Conservation (phyloP, 2,113 vertebrate genomes). For the Dermatemys mawii region DNA sequence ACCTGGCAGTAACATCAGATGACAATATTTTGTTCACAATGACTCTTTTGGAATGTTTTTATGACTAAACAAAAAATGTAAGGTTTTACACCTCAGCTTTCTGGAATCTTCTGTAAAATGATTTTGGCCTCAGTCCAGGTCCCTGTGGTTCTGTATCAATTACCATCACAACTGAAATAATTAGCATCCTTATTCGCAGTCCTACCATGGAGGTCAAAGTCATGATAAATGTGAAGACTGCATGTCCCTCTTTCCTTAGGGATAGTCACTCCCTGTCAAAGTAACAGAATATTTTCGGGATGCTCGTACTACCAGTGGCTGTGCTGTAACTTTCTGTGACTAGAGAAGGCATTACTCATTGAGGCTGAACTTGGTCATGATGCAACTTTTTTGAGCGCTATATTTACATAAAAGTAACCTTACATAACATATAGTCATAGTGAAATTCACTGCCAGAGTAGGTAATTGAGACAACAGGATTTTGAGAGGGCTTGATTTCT, state of each 20-base stretch:
- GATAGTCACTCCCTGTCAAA: background rate
- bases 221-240: background rate
- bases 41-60: background rate
- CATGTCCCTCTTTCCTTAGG: background rate
- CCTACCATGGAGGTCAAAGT: background rate
- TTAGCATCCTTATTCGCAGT: background rate
- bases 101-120: background rate
- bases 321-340: background rate
- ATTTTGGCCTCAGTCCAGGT: background rate
- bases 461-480: background rate
- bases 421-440: background rate
- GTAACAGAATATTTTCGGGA: background rate
- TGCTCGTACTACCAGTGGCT: accelerated
- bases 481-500: background rate
- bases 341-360: background rate
- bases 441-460: background rate
- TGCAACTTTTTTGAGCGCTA: background rate
- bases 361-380: background rate
- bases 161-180: background rate
- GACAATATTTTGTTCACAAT: background rate
- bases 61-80: background rate
- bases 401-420: background rate
- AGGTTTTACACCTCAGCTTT: background rate
- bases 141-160: accelerated
- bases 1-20: background rate